These are phyloP conservation scores for Diachrysia chrysitis DNA, from an alignment of 2,888 invertebrate species.

Conservation along the genomic window DNA sequence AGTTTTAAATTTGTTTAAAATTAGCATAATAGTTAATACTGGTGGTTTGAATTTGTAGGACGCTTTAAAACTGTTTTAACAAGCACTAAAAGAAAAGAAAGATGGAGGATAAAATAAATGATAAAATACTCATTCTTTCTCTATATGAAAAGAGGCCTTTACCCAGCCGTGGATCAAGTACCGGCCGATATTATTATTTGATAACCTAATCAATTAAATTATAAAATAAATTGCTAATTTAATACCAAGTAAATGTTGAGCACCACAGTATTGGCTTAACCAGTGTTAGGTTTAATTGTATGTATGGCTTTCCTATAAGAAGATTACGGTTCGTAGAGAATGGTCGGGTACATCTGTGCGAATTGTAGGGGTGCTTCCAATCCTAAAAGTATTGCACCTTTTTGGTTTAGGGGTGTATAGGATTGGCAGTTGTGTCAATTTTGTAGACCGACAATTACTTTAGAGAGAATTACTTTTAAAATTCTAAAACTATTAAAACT, in stretches of 20 bases:
- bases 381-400: slow-evolving; percentile 43
- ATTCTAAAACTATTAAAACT: not conserved
- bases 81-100: no score
- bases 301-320: slow-evolving; percentile 67
- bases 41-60: no score
- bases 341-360: slow-evolving; percentile 53
- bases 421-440: slow-evolving; percentile 56
- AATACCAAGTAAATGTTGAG: slow-evolving; percentile 34
- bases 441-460: slow-evolving; percentile 19
- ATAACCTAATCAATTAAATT: no score
- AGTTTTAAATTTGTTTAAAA: no score
- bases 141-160: no score
- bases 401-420: slow-evolving; percentile 27
- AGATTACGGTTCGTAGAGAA: slow-evolving; percentile 56
- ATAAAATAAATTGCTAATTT: no score
- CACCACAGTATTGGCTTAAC: slow-evolving; percentile 51
- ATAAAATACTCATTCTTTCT: no score
- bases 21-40: no score
- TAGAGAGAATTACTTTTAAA: not conserved
- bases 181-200: no score
- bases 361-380: slow-evolving; percentile 41
- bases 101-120: no score
- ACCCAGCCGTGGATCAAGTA: no score
- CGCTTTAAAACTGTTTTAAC: no score
- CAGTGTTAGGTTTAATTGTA: slow-evolving; percentile 68